Evolutionary conservation across 1,140 invertebrate genomes (phyloP).

Genomic region (Bombus superbus): DNA sequence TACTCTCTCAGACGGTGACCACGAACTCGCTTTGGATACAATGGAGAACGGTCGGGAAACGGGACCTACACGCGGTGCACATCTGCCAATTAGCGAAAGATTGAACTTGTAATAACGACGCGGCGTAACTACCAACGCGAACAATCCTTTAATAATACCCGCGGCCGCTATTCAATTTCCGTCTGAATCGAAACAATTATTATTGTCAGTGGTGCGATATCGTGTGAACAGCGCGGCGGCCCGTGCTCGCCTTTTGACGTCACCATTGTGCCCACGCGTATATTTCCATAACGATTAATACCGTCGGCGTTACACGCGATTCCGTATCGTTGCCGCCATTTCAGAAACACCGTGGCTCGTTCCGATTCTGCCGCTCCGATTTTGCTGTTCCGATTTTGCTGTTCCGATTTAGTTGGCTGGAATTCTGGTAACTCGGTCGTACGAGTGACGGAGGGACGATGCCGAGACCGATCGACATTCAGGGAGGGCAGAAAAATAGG

Average conservation of each 20-base stretch:
- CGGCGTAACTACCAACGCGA: conserved; percentile 32
- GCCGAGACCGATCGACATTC: background rate
- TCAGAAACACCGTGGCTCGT: background rate
- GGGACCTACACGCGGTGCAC: background rate
- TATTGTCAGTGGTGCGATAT: conserved; percentile 55
- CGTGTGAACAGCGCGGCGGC: conserved; percentile 18
- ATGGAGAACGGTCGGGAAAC: background rate
- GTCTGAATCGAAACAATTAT: conserved; percentile 66
- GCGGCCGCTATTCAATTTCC: conserved; percentile 58
- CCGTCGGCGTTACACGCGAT: background rate
- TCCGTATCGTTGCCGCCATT: background rate
- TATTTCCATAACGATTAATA: conserved; percentile 67
- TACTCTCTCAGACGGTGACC: background rate
- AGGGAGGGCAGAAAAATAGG: no score
- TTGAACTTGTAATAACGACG: conserved; percentile 53
- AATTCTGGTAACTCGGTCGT: background rate
- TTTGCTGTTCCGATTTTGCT: background rate
- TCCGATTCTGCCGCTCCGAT: background rate
- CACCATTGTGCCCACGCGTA: conserved; percentile 50
- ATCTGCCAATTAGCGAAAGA: conserved; percentile 58
- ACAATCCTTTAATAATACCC: conserved; percentile 43
- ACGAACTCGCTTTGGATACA: background rate
- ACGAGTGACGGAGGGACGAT: background rate
- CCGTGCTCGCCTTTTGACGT: background rate
- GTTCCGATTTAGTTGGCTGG: background rate